Percentiles rank a stretch among this genome's conserved stretches.
Evolutionary conservation across 2,888 invertebrate species (phyloP).

Genomic region (Axea sp.): DNA sequence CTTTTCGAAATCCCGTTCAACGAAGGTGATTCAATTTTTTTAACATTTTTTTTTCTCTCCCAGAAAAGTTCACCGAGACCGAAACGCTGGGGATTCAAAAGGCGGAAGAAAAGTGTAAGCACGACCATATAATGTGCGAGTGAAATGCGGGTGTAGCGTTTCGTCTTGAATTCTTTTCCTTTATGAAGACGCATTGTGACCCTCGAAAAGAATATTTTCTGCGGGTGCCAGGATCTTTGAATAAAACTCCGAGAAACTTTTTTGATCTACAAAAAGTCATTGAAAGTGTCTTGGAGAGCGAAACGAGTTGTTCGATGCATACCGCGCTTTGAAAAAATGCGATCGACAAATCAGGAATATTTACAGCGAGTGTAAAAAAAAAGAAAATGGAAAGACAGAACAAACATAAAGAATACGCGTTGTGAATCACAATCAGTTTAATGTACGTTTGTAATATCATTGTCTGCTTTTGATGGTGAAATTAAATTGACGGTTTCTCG

Average conservation of each 20-base stretch:
- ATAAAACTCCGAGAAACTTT: constrained; percentile 7
- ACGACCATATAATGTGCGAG: constrained; percentile 15
- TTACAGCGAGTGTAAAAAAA: no score
- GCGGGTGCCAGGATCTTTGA: constrained; percentile 37
- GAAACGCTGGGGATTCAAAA: no score
- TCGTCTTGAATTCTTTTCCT: constrained; percentile 24
- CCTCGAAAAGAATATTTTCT: constrained; percentile 20
- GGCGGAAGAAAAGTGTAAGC: constrained; percentile 5
- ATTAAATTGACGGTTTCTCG: no score
- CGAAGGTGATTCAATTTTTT: no score
- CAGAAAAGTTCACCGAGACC: no score
- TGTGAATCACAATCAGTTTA: no score
- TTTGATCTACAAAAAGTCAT: constrained; percentile 17
- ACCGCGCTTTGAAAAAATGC: not conserved
- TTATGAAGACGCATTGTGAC: constrained; percentile 35
- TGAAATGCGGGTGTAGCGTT: constrained; percentile 44
- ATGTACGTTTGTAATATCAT: no score
- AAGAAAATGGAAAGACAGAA: no score
- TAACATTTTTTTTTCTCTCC: no score
- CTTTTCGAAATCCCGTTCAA: no score
- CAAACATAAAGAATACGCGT: no score
- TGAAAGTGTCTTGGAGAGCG: constrained; percentile 7
- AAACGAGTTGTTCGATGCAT: not conserved
- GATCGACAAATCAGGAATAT: not conserved
- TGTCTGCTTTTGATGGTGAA: no score